phyloP scores from a whole-genome alignment of 2,888 invertebrate genomes.

The Tipula confusa region DNA sequence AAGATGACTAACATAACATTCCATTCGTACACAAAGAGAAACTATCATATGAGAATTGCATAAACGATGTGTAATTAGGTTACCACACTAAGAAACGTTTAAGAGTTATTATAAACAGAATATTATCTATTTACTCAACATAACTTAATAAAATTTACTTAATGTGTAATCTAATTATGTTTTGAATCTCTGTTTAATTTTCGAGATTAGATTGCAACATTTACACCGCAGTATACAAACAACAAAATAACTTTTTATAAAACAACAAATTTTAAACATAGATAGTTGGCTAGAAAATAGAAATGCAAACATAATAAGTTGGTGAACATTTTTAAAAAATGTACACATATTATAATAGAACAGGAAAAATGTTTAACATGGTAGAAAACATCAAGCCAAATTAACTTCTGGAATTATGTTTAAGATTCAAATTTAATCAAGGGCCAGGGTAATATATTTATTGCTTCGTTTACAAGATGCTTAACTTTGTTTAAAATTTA shows the following conservation, averaged over 20 bases:
- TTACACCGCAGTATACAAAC: neutral
- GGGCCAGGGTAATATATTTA: too few species aligned
- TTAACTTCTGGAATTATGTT: too few species aligned
- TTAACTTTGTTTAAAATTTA: too few species aligned
- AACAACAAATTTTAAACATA: neutral
- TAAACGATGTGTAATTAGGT: neutral
- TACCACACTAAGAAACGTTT: neutral
- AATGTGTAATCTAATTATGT: constrained; percentile 3
- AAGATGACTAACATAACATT: neutral
- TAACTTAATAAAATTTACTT: neutral
- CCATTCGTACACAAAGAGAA: neutral
- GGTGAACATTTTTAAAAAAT: neutral
- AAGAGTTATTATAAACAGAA: constrained; percentile 3
- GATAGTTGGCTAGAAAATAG: neutral
- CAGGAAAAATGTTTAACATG: too few species aligned
- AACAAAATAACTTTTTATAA: neutral
- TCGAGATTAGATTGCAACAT: constrained; percentile 9
- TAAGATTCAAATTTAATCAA: too few species aligned
- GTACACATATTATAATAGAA: too few species aligned
- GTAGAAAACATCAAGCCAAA: too few species aligned
- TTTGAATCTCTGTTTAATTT: constrained; percentile 12
- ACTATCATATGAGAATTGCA: neutral
- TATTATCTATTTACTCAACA: neutral
- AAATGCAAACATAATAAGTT: neutral
- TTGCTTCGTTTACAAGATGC: too few species aligned